Base-by-base conservation (phyloP, 2,113 vertebrate species). In the Etheostoma spectabile region DNA sequence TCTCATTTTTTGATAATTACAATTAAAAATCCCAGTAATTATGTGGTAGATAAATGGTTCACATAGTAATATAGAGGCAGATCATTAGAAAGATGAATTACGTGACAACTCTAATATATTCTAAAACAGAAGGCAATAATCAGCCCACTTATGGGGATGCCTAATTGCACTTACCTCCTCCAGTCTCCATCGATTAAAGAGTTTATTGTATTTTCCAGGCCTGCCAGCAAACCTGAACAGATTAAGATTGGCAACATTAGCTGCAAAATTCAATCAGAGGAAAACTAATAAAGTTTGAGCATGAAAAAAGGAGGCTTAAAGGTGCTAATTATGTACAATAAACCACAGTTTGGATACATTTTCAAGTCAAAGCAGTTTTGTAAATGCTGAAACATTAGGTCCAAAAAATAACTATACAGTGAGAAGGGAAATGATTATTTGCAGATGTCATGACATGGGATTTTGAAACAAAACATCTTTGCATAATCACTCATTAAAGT, bases 181-280 rank as follows among this genome's bases (percentile, higher is more conserved):
- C 87, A 99, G 92, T 85, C 98, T 96, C 98, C 98, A 99, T 86
- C 97, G 97, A 90, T 98, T 96, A 89, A 99, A 99, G 86, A 99
- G 97, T 93, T 99, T 99, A 95, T 98, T 98, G 93, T 99, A 99
- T 85, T 98, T 98, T 86, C 98, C 98, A 61, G 98, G 98, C 84
- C 98, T 96, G 72, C 98, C 98, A 79, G 98, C 97, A 95, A 99
- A 99, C 93, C 98, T 99, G 91, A 52, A 84, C 65, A 75, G 71
- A 94, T 80, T 87, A 64, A 86, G 56, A 91, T 42, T 38, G 57
- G 35, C 76, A 87, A 76, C 68, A 84, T 82, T 83, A 92, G 82
- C 76, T 24, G 55, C 1, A 21, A 73, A 91, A 93, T 87, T 86
- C 56, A 91, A 90, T 92, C 73, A 86, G 16, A 74, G 35, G 56